A percentile compares a stretch with the other conserved stretches of the same genome.
These are phyloP conservation scores for Chondrilla cf. caribensis DNA, from an alignment of 37 sponge, comb jelly and placozoan species.

Conservation along the genomic window DNA sequence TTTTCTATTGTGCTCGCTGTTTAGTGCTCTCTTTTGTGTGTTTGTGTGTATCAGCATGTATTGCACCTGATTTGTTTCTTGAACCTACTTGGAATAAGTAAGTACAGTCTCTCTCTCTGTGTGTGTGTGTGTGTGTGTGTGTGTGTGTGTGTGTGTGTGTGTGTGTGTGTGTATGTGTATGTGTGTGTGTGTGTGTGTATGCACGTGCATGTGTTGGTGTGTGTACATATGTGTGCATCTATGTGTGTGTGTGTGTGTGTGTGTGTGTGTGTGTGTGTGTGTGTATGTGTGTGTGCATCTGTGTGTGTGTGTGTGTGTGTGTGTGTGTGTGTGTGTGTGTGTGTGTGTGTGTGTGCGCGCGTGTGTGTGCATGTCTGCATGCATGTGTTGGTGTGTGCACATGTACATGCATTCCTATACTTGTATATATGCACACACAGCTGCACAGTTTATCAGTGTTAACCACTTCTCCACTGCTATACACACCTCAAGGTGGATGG, in stretches of 20 bases:
- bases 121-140: conserved; percentile 2
- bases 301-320: no score
- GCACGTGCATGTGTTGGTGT: neutral
- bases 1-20: conserved; percentile 10
- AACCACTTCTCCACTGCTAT: neutral
- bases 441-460: neutral
- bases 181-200: no score
- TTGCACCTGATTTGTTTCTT: conserved; percentile 51
- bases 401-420: neutral
- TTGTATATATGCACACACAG: no score
- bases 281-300: neutral
- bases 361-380: neutral
- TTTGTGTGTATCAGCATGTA: conserved; percentile 59
- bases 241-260: neutral
- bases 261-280: neutral
- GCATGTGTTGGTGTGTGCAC: neutral
- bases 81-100: conserved; percentile 78
- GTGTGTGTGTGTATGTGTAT: no score
- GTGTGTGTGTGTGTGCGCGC: no score
- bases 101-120: neutral
- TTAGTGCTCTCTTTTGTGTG: conserved; percentile 31
- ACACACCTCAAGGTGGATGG: conserved; percentile 67
- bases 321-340: no score
- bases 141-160: no score
- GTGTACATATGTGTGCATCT: neutral